Evolutionary conservation across 92 coral and sea anemone species (phyloP).

Genomic region (Heteractis magnifica): DNA sequence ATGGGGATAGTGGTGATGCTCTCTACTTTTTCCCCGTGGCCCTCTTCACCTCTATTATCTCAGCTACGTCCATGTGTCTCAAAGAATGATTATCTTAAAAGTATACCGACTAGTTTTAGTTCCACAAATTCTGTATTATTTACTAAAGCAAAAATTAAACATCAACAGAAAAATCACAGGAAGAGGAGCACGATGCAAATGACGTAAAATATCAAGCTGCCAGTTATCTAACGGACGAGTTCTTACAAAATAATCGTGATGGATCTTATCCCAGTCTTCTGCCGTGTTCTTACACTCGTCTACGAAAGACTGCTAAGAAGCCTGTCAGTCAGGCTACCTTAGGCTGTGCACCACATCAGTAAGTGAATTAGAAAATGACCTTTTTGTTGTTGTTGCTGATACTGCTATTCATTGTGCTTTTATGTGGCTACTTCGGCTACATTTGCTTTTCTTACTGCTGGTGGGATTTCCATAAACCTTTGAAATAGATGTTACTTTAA

Average conservation of each 20-base stretch:
- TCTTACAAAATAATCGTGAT: background rate
- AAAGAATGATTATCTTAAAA: no score
- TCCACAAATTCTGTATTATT: background rate
- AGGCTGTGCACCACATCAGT: background rate
- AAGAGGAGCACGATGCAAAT: background rate
- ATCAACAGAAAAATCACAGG: background rate
- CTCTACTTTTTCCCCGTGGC: no score
- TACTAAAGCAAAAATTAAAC: background rate
- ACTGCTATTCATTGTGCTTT: no score
- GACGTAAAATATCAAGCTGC: background rate
- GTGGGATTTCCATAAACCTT: no score
- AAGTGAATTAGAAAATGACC: background rate
- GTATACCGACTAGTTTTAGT: background rate
- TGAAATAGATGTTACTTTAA: no score
- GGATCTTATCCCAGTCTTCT: background rate
- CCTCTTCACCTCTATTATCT: no score
- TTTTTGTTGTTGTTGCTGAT: no score
- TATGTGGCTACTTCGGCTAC: no score
- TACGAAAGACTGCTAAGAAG: background rate
- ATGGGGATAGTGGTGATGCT: no score
- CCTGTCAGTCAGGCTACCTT: background rate
- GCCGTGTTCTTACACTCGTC: background rate
- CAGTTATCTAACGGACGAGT: background rate
- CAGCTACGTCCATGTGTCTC: no score
- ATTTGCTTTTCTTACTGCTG: no score